These are phyloP conservation scores for Apostichopus leukothele DNA, from an alignment of 53 echinoderm and acorn worm species.

Conservation along the genomic window DNA sequence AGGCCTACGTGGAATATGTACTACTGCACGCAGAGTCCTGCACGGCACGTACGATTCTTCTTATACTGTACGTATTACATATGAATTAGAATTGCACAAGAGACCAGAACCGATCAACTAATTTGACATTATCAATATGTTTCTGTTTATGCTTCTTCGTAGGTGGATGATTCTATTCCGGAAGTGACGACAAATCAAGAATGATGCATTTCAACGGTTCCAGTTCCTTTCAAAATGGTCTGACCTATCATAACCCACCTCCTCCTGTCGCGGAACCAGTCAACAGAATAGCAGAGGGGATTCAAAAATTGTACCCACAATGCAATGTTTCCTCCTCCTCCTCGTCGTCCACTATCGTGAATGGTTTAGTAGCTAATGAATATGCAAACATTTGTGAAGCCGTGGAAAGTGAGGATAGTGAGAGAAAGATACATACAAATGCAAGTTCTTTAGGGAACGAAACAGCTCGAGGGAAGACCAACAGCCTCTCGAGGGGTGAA, in stretches of 20 bases:
- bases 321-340: constrained; percentile 4
- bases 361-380: not conserved
- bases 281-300: not conserved
- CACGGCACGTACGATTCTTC: too few relatives aligned
- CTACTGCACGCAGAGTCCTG: too few relatives aligned
- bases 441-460: not conserved
- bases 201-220: constrained; percentile 21
- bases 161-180: too few relatives aligned
- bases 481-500: not conserved
- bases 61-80: too few relatives aligned
- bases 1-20: too few relatives aligned
- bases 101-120: too few relatives aligned
- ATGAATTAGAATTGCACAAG: too few relatives aligned
- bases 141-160: too few relatives aligned
- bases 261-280: too few relatives aligned
- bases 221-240: not conserved
- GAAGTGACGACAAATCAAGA: not conserved
- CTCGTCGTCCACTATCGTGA: not conserved
- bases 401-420: not conserved
- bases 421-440: not conserved
- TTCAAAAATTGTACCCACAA: not conserved
- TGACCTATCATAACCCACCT: not conserved
- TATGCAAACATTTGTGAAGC: not conserved
- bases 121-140: too few relatives aligned
- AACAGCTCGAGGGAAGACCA: not conserved